Conservation (phyloP, 37 sponge, comb jelly and placozoan genomes). For the Haliclona indistincta region DNA sequence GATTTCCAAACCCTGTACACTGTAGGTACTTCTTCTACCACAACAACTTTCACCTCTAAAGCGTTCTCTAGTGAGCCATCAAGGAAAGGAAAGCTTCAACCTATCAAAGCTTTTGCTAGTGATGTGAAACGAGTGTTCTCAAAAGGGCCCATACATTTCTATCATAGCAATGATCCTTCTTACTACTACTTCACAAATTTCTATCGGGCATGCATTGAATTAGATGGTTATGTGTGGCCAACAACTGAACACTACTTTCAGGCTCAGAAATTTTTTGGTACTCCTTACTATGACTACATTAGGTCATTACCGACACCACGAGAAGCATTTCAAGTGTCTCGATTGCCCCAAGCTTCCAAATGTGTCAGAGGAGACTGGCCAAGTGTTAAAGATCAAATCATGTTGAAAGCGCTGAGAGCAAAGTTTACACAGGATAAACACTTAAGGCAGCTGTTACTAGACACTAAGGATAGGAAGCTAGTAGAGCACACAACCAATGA, state of each 20-base stretch:
- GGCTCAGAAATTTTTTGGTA: constrained; percentile 84
- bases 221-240: constrained; percentile 60
- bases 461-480: constrained; percentile 40
- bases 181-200: constrained; percentile 87
- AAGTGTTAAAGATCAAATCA: constrained; percentile 59
- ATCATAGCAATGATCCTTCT: constrained; percentile 51
- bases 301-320: constrained; percentile 19
- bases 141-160: constrained; percentile 65
- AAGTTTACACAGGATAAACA: constrained; percentile 60
- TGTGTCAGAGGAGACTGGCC: constrained; percentile 76
- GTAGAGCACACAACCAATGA: constrained; percentile 73
- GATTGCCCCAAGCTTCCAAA: constrained; percentile 9
- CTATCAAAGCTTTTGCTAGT: no score
- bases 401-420: constrained; percentile 49
- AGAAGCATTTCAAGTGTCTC: constrained; percentile 66
- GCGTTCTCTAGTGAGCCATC: no score
- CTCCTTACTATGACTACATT: constrained; percentile 55
- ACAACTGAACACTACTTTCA: constrained; percentile 88
- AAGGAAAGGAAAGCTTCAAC: no score
- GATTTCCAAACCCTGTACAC: no score
- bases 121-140: no score
- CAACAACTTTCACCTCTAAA: no score
- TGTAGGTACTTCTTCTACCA: no score
- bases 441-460: constrained; percentile 30
- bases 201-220: constrained; percentile 14